Evolutionary conservation across 2,797 vertebrate genomes (phyloP).

Genomic region (Pogonophryne albipinna): DNA sequence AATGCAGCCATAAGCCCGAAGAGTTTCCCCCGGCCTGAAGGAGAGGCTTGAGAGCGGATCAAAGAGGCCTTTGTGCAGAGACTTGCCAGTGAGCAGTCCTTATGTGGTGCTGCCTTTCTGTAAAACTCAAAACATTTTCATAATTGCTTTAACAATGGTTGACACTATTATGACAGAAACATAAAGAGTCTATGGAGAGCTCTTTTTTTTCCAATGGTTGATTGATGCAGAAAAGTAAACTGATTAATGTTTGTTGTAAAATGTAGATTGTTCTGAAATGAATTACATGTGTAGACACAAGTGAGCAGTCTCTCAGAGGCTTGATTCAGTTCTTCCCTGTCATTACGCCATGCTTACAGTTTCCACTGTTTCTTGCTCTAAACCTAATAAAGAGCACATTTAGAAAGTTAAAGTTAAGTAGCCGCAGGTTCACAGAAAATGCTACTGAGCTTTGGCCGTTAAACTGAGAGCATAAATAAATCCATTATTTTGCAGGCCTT

Average conservation of each 20-base stretch:
- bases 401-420: slow-evolving; percentile 15
- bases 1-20: slow-evolving; percentile 33
- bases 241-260: slow-evolving; percentile 22
- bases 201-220: neutral
- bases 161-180: slow-evolving; percentile 25
- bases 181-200: neutral
- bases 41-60: slow-evolving; percentile 59
- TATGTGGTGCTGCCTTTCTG: slow-evolving; percentile 31
- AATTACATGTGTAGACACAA: slow-evolving; percentile 17
- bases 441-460: neutral
- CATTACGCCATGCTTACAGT: slow-evolving; percentile 6
- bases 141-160: slow-evolving; percentile 41
- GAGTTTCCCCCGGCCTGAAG: slow-evolving; percentile 48
- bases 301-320: slow-evolving; percentile 3
- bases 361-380: slow-evolving; percentile 13
- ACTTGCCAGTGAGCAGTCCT: slow-evolving; percentile 45
- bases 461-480: slow-evolving; percentile 4
- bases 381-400: slow-evolving; percentile 28
- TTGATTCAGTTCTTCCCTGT: slow-evolving; percentile 23
- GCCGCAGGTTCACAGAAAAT: slow-evolving; percentile 2
- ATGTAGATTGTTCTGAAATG: slow-evolving; percentile 25
- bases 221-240: slow-evolving; percentile 24
- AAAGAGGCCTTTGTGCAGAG: slow-evolving; percentile 71
- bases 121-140: slow-evolving; percentile 54
- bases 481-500: neutral